phyloP scores from a whole-genome alignment of 2,113 vertebrate species.

The Aepyceros melampus region DNA sequence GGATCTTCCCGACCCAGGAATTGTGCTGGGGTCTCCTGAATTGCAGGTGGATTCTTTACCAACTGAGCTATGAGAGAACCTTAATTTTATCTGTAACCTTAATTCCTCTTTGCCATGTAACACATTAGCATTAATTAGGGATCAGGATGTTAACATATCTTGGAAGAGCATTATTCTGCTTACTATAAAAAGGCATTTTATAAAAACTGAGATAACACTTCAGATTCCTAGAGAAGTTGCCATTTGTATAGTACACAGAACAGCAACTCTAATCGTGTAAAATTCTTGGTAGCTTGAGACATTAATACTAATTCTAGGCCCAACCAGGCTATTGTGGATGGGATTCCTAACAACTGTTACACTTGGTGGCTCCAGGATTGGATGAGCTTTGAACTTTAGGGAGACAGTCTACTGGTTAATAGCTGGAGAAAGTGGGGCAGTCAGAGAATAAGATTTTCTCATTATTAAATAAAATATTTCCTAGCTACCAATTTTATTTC shows the following conservation, averaged over 20 bases:
- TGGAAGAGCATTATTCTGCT: neutral
- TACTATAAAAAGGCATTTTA: neutral
- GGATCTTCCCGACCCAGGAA: neutral
- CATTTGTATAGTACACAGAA: neutral
- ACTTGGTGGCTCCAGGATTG: neutral
- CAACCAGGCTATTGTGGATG: neutral
- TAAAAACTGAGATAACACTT: neutral
- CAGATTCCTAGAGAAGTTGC: neutral
- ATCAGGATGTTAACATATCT: too few relatives aligned
- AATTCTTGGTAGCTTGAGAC: neutral
- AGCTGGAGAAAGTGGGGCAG: neutral
- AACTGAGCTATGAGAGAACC: neutral
- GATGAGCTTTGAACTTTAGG: neutral
- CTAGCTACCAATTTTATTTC: neutral
- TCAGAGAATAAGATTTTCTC: neutral
- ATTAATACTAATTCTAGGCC: neutral
- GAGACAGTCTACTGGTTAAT: neutral
- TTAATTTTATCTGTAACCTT: neutral
- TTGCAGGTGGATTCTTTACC: neutral
- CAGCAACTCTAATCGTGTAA: neutral
- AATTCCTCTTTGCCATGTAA: neutral
- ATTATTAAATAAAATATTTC: neutral
- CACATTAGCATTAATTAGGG: neutral
- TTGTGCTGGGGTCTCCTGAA: neutral
- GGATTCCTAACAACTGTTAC: neutral